Conservation (phyloP, 2,797 vertebrate species). For the Aldrovandia affinis region DNA sequence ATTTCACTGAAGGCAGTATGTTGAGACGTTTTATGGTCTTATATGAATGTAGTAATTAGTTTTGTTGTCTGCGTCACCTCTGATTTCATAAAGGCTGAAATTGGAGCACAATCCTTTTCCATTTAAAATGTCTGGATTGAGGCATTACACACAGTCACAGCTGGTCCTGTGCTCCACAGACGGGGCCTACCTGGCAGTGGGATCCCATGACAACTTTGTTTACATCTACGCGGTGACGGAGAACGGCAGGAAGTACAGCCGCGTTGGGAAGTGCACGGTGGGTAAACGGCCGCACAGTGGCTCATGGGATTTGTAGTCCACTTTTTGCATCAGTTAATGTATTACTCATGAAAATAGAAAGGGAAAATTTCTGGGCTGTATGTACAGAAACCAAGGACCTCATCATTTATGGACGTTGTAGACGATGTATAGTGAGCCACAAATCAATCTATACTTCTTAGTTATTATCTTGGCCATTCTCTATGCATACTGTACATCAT, state of each 20-base stretch:
- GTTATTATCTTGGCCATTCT: background rate
- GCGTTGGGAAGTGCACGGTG: conserved; percentile 86
- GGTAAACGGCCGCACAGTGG: conserved; percentile 54
- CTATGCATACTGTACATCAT: background rate
- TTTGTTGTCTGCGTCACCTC: background rate
- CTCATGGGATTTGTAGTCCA: background rate
- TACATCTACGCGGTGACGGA: conserved; percentile 89
- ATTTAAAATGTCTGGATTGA: background rate
- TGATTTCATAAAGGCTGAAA: background rate
- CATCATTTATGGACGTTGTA: background rate
- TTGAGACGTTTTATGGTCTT: background rate
- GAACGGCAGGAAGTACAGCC: conserved; percentile 84
- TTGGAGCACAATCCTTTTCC: background rate
- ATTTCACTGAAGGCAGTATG: no score
- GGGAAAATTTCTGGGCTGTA: background rate
- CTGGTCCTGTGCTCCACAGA: conserved; percentile 63
- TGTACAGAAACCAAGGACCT: background rate
- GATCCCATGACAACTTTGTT: conserved; percentile 91
- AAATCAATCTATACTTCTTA: background rate
- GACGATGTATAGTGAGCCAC: background rate
- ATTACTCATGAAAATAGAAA: background rate
- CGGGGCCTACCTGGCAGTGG: conserved; percentile 86
- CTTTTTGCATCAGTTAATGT: background rate
- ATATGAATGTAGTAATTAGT: background rate
- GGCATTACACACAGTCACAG: background rate